phyloP scores from a whole-genome alignment of 2,797 vertebrate genomes.

The Odontamblyopus lacepedii region DNA sequence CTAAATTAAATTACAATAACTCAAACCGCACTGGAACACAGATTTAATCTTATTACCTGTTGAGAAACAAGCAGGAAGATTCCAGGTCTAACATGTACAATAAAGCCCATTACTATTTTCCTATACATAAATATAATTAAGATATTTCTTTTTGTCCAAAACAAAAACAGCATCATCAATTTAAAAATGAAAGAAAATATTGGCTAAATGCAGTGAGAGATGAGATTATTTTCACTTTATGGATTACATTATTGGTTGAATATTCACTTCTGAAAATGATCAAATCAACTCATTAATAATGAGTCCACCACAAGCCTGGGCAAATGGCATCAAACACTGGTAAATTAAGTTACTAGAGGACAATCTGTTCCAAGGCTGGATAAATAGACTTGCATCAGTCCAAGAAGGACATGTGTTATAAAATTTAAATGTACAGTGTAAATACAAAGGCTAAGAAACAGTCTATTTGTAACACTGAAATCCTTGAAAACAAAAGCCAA shows the following conservation, averaged over 20 bases:
- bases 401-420: neutral
- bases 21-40: slow-evolving; percentile 5
- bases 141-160: slow-evolving; percentile 23
- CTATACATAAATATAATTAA: slow-evolving; percentile 38
- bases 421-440: neutral
- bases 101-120: slow-evolving; percentile 23
- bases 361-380: too few relatives aligned
- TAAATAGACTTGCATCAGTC: too few relatives aligned
- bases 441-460: neutral
- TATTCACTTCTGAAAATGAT: neutral
- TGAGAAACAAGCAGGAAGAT: slow-evolving; percentile 30
- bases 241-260: neutral
- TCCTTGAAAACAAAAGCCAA: neutral
- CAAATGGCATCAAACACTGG: neutral
- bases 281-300: neutral
- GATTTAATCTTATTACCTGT: slow-evolving; percentile 14
- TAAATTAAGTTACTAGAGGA: neutral
- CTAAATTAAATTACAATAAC: slow-evolving; percentile 3
- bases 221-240: neutral
- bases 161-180: slow-evolving; percentile 39
- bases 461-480: neutral
- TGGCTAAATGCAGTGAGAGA: neutral
- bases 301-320: neutral
- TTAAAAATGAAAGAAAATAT: neutral
- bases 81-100: slow-evolving; percentile 16